These are phyloP conservation scores for Lepidothrix coronata DNA, from an alignment of 2,113 vertebrate genomes.

Conservation along the genomic window DNA sequence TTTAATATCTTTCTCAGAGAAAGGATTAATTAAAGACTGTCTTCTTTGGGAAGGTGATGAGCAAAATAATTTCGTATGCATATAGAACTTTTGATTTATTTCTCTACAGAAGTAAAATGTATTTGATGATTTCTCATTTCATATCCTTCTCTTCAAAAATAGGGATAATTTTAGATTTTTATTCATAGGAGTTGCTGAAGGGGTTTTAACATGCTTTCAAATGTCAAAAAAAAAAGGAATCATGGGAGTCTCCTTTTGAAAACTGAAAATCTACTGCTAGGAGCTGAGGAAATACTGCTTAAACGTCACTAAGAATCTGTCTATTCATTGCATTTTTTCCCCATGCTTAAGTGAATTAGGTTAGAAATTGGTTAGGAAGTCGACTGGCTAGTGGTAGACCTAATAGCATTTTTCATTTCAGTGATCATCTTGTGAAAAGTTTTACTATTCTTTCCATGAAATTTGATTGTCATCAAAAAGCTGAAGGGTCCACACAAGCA, in stretches of 20 bases:
- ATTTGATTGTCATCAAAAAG: neutral
- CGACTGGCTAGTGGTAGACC: neutral
- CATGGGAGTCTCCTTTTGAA: neutral
- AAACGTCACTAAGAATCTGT: neutral
- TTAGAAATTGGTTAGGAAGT: neutral
- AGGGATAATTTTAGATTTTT: neutral
- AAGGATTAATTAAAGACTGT: conserved; percentile 41
- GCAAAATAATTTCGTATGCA: neutral
- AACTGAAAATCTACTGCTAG: neutral
- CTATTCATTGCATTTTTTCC: neutral
- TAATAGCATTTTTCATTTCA: neutral
- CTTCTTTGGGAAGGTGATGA: neutral
- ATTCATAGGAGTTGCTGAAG: neutral
- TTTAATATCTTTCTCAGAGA: conserved; percentile 22
- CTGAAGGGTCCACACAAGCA: neutral
- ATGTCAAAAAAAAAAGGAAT: neutral
- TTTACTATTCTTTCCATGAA: neutral
- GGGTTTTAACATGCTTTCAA: neutral
- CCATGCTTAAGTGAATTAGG: neutral
- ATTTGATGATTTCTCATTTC: neutral
- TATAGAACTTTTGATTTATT: conserved; percentile 15
- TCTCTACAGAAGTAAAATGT: neutral
- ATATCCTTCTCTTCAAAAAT: neutral
- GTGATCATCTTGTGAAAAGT: neutral
- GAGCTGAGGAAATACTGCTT: neutral